These are phyloP conservation scores for Mesitornis unicolor DNA, from an alignment of 2,113 vertebrate species.

Conservation along the genomic window DNA sequence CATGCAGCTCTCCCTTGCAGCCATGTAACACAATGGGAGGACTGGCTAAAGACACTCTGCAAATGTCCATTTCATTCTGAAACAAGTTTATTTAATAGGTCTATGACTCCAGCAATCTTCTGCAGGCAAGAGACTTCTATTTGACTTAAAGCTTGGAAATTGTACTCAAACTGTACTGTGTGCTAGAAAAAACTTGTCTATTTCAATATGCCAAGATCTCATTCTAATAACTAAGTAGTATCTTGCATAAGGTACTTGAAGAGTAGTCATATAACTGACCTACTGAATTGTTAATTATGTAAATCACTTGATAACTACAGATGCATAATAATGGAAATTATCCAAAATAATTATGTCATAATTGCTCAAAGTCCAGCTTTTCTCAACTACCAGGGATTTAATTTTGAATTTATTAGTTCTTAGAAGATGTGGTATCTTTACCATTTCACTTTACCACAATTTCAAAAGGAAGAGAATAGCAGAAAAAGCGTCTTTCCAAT, in stretches of 20 bases:
- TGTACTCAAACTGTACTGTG: neutral
- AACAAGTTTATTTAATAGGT: neutral
- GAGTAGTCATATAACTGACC: constrained; percentile 19
- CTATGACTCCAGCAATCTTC: neutral
- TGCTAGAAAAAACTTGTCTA: neutral
- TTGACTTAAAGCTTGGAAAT: neutral
- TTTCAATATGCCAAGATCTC: neutral
- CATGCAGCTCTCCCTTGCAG: neutral
- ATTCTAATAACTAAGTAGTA: neutral
- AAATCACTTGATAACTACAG: constrained; percentile 22
- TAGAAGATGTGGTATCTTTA: neutral
- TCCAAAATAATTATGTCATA: neutral
- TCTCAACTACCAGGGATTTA: neutral
- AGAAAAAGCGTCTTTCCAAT: neutral
- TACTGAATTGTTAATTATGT: constrained; percentile 1
- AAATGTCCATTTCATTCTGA: neutral
- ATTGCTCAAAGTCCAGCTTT: neutral
- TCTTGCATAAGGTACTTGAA: constrained; percentile 15
- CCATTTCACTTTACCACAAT: neutral
- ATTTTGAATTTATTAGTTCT: neutral
- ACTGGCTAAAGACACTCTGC: neutral
- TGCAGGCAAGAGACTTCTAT: neutral
- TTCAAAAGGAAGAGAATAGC: neutral
- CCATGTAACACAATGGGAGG: fast-evolving
- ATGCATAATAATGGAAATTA: neutral